Conservation (phyloP, 2,888 invertebrate species). For the Conistra vaccinii region DNA sequence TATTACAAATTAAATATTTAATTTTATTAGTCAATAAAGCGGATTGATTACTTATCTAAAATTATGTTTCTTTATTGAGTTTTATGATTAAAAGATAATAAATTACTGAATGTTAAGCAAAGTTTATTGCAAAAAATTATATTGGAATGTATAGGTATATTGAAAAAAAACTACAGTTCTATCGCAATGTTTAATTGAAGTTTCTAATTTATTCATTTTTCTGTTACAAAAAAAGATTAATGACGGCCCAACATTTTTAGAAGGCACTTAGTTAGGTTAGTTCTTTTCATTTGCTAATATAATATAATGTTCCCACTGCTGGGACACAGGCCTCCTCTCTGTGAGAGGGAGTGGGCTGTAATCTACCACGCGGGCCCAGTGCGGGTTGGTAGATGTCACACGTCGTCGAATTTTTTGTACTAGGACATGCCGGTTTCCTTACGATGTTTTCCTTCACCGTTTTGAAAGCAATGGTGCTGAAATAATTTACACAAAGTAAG, state of each 20-base stretch:
- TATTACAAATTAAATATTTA: neutral
- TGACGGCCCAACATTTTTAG: neutral
- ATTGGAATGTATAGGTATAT: neutral
- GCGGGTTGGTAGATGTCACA: neutral
- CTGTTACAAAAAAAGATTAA: neutral
- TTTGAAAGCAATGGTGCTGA: neutral
- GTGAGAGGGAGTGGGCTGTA: neutral
- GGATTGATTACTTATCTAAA: conserved; percentile 6
- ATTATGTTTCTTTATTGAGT: conserved; percentile 38
- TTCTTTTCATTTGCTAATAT: neutral
- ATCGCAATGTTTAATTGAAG: neutral
- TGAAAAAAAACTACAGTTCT: neutral
- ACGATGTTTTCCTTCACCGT: neutral
- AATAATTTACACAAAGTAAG: neutral
- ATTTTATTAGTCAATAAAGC: conserved; percentile 4
- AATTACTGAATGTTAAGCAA: conserved; percentile 4
- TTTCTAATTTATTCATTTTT: conserved; percentile 4
- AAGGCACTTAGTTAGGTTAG: neutral
- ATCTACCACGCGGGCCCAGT: neutral
- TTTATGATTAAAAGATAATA: conserved; percentile 25
- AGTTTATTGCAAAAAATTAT: neutral
- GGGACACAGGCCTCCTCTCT: neutral
- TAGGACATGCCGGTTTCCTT: neutral
- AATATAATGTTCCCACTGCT: neutral
- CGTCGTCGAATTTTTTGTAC: neutral